phyloP scores from a whole-genome alignment of 2,888 invertebrate species.

The Bugula neritina region DNA sequence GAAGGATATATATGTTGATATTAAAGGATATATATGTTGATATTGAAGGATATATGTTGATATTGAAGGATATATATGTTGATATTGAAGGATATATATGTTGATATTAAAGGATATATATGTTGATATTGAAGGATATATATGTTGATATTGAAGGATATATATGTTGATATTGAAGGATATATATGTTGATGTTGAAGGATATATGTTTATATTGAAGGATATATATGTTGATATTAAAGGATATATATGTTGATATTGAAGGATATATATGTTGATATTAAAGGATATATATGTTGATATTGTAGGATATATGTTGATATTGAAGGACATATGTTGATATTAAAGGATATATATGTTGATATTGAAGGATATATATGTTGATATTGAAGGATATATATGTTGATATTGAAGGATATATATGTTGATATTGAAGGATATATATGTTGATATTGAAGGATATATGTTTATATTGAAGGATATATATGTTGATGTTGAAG shows the following conservation, averaged over 20 bases:
- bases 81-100: neutral
- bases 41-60: neutral
- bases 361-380: neutral
- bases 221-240: neutral
- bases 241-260: neutral
- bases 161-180: neutral
- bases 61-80: neutral
- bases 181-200: neutral
- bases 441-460: neutral
- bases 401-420: neutral
- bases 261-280: neutral
- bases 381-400: neutral
- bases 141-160: neutral
- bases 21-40: no score
- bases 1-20: no score
- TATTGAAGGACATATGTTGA: neutral
- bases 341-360: neutral
- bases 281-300: neutral
- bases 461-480: neutral
- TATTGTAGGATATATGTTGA: neutral
- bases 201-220: neutral
- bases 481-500: neutral
- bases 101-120: neutral
- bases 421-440: neutral
- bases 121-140: neutral